phyloP scores from a whole-genome alignment of 2,113 vertebrate genomes.

The Pyxicephalus adspersus region DNA sequence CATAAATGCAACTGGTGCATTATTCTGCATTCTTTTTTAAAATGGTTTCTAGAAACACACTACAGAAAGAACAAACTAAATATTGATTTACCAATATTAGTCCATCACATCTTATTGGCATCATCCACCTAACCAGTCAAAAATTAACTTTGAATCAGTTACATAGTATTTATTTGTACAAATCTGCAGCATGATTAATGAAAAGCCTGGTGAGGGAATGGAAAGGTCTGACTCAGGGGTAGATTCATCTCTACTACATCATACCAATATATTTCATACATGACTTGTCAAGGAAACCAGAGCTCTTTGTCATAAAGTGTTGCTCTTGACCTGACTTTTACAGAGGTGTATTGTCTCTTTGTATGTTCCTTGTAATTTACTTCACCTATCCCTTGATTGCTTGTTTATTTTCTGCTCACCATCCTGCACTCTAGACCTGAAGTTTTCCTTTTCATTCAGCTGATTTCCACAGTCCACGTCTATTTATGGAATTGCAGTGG shows the following conservation, averaged over 20 bases:
- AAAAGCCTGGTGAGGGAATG: neutral
- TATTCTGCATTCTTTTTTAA: no score
- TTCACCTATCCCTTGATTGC: neutral
- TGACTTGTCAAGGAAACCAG: neutral
- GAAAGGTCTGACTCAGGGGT: neutral
- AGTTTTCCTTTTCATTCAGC: neutral
- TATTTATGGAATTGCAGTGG: slow-evolving; percentile 26
- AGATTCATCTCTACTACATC: neutral
- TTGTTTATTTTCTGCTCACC: neutral
- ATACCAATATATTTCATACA: neutral
- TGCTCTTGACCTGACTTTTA: slow-evolving; percentile 9
- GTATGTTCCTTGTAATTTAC: neutral
- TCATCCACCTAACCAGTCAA: no score
- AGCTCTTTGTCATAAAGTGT: neutral
- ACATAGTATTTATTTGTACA: neutral
- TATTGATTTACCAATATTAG: no score
- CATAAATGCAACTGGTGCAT: no score
- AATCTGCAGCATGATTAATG: neutral
- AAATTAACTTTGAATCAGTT: neutral
- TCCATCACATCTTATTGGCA: no score
- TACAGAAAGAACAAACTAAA: no score
- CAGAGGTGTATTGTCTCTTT: neutral
- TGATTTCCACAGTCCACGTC: slow-evolving; percentile 4
- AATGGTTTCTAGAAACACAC: no score
- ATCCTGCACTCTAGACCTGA: neutral